Evolutionary conservation across 2,113 vertebrate genomes (phyloP).

Genomic region (Mugil cephalus): DNA sequence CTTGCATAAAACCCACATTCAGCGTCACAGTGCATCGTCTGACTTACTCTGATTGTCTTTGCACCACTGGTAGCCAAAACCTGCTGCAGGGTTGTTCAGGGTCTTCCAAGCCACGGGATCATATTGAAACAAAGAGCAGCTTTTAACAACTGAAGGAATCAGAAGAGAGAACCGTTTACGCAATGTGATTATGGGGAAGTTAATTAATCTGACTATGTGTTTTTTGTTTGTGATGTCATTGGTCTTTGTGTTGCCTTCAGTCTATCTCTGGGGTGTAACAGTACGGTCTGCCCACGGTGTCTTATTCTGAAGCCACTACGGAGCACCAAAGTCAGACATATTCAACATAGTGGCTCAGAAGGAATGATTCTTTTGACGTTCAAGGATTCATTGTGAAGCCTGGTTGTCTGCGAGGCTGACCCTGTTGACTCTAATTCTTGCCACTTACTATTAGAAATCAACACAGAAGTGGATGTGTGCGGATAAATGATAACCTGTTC

Average conservation of each 20-base stretch:
- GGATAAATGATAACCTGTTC: too few relatives aligned
- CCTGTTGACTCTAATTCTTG: too few relatives aligned
- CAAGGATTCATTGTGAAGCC: too few relatives aligned
- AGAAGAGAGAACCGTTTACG: background rate
- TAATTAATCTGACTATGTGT: too few relatives aligned
- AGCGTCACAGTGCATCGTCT: background rate
- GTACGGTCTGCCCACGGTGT: background rate
- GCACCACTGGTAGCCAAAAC: conserved; percentile 83
- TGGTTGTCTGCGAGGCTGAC: too few relatives aligned
- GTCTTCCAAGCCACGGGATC: conserved; percentile 75
- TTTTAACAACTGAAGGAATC: conserved; percentile 55
- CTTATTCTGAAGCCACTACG: conserved; percentile 2
- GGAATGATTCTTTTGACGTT: background rate
- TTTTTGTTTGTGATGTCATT: too few relatives aligned
- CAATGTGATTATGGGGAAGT: too few relatives aligned
- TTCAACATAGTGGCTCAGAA: too few relatives aligned
- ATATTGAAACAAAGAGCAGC: conserved; percentile 64
- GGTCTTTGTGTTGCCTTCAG: too few relatives aligned
- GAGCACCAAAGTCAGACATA: background rate
- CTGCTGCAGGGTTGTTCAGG: conserved; percentile 14
- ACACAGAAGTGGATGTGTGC: too few relatives aligned
- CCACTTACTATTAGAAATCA: too few relatives aligned
- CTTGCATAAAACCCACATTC: too few relatives aligned
- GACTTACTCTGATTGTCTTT: conserved; percentile 61
- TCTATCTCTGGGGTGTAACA: background rate